Evolutionary conservation across 2,113 vertebrate species (phyloP).

Genomic region (Pagrus major): DNA sequence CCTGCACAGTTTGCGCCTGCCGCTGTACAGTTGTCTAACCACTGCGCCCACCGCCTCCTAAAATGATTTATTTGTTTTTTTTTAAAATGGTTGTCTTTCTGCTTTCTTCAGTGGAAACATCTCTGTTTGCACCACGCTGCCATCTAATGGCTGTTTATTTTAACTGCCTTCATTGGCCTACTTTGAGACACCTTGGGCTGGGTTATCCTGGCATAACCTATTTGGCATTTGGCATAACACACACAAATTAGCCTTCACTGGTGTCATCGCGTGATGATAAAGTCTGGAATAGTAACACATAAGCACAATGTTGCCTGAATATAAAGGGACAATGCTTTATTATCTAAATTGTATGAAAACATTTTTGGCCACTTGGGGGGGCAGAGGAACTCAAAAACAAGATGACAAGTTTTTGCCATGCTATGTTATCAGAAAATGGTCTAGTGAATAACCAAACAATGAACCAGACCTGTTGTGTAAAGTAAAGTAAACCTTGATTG

Average conservation of each 20-base stretch:
- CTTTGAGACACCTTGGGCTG: neutral
- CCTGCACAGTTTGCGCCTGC: neutral
- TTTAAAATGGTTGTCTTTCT: neutral
- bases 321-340: neutral
- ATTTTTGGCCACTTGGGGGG: neutral
- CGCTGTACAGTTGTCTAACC: neutral
- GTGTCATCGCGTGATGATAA: neutral
- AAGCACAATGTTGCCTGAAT: neutral
- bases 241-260: neutral
- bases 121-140: constrained; percentile 24
- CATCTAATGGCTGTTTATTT: constrained; percentile 37
- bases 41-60: neutral
- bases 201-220: constrained; percentile 6
- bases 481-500: no score
- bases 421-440: neutral
- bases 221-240: no score
- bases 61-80: no score
- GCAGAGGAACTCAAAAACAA: neutral
- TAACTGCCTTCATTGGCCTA: neutral
- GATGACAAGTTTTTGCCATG: neutral
- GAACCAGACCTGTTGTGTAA: no score
- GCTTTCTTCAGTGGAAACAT: neutral
- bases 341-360: neutral
- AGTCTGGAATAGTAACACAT: neutral
- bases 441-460: neutral